Evolutionary conservation across 2,888 invertebrate species (phyloP).

Genomic region (Imbricaverruca yamaguchii): DNA sequence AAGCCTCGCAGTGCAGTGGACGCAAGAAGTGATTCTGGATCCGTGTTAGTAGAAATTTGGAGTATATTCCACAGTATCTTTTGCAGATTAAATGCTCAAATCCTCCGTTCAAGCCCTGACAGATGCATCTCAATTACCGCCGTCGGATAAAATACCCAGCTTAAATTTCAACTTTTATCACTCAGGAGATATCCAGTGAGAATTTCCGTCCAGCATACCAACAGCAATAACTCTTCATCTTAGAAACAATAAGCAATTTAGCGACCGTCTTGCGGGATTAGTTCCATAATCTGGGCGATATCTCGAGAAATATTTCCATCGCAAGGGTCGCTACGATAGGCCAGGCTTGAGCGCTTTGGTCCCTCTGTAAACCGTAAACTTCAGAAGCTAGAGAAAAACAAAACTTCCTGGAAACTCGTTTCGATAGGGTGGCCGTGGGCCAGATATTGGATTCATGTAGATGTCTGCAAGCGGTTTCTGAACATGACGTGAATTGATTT

Average conservation of each 20-base stretch:
- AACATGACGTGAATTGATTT: too few relatives aligned
- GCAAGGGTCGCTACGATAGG: neutral
- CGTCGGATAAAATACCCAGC: neutral
- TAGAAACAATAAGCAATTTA: neutral
- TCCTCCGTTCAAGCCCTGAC: too few relatives aligned
- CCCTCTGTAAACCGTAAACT: neutral
- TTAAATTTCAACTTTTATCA: neutral
- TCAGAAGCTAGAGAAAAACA: neutral
- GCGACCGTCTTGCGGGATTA: neutral
- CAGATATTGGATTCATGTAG: too few relatives aligned
- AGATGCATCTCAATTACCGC: too few relatives aligned
- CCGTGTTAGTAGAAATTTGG: too few relatives aligned
- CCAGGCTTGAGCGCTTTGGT: neutral
- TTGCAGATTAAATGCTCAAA: too few relatives aligned
- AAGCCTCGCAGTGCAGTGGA: too few relatives aligned
- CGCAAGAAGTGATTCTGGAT: too few relatives aligned
- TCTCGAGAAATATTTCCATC: neutral
- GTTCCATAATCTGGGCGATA: neutral
- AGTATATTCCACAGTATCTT: too few relatives aligned
- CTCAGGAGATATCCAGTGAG: neutral
- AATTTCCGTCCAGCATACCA: neutral
- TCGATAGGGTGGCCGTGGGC: too few relatives aligned
- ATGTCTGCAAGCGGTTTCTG: too few relatives aligned
- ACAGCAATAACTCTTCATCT: neutral
- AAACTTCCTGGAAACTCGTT: too few relatives aligned